These are phyloP conservation scores for Falco columbarius DNA, from an alignment of 2,797 vertebrate species.

Conservation along the genomic window DNA sequence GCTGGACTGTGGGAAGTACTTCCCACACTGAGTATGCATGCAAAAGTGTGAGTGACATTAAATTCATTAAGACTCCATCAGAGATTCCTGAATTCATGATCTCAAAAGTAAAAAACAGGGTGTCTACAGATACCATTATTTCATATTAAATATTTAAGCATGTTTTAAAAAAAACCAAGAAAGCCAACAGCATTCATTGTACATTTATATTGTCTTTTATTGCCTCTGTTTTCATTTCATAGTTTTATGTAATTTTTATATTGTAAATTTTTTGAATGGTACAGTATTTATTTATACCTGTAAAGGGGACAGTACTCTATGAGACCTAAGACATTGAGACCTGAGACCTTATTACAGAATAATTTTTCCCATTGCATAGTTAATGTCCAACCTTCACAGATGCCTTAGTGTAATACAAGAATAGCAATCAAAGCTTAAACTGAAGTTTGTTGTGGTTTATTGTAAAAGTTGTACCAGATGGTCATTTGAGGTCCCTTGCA, in stretches of 20 bases:
- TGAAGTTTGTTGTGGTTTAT: background rate
- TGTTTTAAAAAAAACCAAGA: background rate
- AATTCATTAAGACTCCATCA: background rate
- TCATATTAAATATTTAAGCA: background rate
- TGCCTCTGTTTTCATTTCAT: background rate
- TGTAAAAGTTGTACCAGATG: background rate
- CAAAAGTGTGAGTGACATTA: background rate
- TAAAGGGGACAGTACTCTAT: background rate
- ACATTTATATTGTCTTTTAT: background rate
- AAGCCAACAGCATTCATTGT: background rate
- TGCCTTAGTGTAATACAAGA: background rate
- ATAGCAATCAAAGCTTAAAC: background rate
- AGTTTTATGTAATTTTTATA: background rate
- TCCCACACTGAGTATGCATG: fast-evolving
- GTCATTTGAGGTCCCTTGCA: background rate
- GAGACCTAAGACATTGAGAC: background rate
- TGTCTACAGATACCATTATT: background rate
- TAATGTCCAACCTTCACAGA: background rate
- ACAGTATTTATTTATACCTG: background rate
- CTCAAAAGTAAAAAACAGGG: background rate
- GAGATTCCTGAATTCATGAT: background rate
- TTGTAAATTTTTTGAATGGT: background rate
- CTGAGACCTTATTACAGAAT: background rate
- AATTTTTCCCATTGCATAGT: background rate
- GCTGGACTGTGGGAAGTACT: background rate